Evolutionary conservation across 2,888 invertebrate genomes (phyloP).

Genomic region (Pollenia amentaria): DNA sequence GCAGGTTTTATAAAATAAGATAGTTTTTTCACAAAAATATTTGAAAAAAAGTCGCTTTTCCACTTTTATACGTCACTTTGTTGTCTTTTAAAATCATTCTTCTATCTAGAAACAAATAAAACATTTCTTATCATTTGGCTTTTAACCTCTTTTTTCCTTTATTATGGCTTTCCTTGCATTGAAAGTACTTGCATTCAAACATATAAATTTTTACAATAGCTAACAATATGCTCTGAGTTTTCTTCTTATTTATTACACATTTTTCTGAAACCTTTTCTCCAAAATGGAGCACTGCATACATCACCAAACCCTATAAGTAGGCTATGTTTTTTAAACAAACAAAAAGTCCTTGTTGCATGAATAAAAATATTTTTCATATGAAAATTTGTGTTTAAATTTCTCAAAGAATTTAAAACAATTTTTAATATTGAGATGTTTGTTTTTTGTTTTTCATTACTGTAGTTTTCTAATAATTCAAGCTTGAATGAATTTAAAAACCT

Average conservation of each 20-base stretch:
- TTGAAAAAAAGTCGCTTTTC: too few species aligned
- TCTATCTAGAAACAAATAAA: too few species aligned
- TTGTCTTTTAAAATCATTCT: too few species aligned
- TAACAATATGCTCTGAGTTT: too few species aligned
- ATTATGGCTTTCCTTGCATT: too few species aligned
- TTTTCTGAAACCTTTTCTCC: neutral
- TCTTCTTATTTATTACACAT: neutral
- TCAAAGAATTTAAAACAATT: neutral
- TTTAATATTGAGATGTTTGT: slow-evolving; percentile 19
- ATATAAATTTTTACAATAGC: neutral
- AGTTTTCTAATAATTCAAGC: slow-evolving; percentile 52
- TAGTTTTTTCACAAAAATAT: too few species aligned
- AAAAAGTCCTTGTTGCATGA: slow-evolving; percentile 8
- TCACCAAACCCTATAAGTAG: slow-evolving; percentile 7
- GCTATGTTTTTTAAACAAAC: neutral
- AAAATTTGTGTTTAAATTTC: neutral
- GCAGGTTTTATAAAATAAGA: too few species aligned
- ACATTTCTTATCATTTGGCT: too few species aligned
- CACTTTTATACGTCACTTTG: too few species aligned
- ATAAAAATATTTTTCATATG: neutral
- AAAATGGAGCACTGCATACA: neutral
- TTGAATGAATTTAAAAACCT: slow-evolving; percentile 47
- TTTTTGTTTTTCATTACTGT: slow-evolving; percentile 7
- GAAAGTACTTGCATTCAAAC: neutral
- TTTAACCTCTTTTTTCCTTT: too few species aligned